Evolutionary conservation across 2,888 invertebrate genomes (phyloP).

Genomic region (Bibio marci): DNA sequence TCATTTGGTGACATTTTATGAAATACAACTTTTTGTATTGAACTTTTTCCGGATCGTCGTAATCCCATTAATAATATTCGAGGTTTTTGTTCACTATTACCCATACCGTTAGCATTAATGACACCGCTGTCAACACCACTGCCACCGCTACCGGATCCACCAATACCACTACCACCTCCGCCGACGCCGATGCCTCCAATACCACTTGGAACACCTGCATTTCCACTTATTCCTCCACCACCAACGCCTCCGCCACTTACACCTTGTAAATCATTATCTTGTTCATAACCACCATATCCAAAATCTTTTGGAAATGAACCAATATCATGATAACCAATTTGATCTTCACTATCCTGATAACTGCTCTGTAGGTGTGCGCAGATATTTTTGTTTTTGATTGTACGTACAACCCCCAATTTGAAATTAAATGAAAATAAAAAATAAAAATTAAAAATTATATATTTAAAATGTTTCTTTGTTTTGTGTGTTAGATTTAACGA

Average conservation of each 20-base stretch:
- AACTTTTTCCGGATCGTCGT: constrained; percentile 94
- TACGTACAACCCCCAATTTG: too few relatives aligned
- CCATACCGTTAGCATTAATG: too few relatives aligned
- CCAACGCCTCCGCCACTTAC: constrained; percentile 28
- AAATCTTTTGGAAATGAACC: constrained; percentile 79
- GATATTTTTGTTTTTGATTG: too few relatives aligned
- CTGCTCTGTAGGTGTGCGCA: constrained; percentile 30
- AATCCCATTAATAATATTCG: constrained; percentile 90
- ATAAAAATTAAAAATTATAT: too few relatives aligned
- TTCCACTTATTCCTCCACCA: constrained; percentile 8
- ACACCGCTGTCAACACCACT: too few relatives aligned
- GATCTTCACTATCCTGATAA: constrained; percentile 40
- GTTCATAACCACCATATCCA: constrained; percentile 79
- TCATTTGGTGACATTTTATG: constrained; percentile 99
- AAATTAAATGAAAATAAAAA: too few relatives aligned
- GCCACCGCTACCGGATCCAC: too few relatives aligned
- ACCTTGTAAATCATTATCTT: constrained; percentile 40
- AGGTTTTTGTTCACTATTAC: constrained; percentile 55
- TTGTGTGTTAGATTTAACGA: too few relatives aligned
- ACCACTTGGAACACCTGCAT: too few relatives aligned
- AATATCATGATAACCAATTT: constrained; percentile 30
- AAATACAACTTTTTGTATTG: constrained; percentile 99
- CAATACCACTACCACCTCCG: too few relatives aligned
- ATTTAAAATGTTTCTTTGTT: too few relatives aligned
- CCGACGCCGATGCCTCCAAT: too few relatives aligned